These are phyloP conservation scores for Nasua narica DNA, from an alignment of 2,797 vertebrate genomes.

Conservation along the genomic window DNA sequence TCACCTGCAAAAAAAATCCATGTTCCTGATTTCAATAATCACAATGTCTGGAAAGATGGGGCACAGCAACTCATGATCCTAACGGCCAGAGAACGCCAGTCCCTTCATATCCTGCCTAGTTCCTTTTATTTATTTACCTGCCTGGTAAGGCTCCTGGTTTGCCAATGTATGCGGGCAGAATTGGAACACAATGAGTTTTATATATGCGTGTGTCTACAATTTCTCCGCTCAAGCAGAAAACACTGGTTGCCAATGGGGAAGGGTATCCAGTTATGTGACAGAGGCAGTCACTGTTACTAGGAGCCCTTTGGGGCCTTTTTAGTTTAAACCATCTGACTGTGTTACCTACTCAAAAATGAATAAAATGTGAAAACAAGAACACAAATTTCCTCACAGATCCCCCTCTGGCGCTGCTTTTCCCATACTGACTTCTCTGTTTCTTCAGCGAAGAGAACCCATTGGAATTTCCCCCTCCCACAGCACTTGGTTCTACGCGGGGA, in stretches of 20 bases:
- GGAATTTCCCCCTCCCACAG: background rate
- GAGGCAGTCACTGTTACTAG: background rate
- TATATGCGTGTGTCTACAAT: background rate
- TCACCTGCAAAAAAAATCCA: background rate
- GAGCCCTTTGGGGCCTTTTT: background rate
- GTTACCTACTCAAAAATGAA: background rate
- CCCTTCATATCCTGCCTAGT: rapidly evolving
- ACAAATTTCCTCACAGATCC: background rate
- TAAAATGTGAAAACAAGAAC: background rate
- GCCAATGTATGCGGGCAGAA: background rate
- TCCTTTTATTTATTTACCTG: background rate
- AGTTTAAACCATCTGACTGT: background rate
- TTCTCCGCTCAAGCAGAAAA: background rate
- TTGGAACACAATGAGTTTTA: background rate
- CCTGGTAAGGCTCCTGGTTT: background rate
- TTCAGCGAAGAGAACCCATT: background rate
- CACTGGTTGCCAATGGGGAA: background rate
- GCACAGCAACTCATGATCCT: background rate
- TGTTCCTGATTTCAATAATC: background rate
- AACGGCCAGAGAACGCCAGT: background rate
- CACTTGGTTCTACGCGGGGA: background rate
- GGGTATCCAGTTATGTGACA: too few species aligned
- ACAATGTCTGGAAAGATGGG: background rate
- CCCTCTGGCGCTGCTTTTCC: background rate
- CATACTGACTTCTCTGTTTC: background rate